Base-by-base conservation (phyloP, 2,797 vertebrate genomes). In the Triplophysa yarkandensis region DNA sequence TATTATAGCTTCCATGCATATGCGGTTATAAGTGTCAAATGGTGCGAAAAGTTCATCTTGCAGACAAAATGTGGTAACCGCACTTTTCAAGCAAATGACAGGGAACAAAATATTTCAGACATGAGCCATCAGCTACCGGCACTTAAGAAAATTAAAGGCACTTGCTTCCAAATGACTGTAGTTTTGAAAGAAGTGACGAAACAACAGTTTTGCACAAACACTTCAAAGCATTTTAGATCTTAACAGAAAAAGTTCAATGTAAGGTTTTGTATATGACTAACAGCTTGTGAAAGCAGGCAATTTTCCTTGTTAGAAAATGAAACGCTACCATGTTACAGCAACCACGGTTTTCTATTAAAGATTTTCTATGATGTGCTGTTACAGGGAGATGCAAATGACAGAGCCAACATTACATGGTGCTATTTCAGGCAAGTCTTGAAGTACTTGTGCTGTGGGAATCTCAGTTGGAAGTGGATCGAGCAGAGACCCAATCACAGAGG, bases 301-400 rank as follows among this genome's bases (percentile, higher is more conserved):
- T 72, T 75, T 62, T 52, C 36, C 52, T 16, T 11, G 6, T 34
- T 34, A 7, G 72, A 67, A 65, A 68, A 62, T 57, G 4, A 66
- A 36, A 77, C 3, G 36, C 57, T 72, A 44, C 32, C 6, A 0
- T 39, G 36, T 30, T 54, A 32, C 10, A 32, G 16, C 6, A 27
- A 62, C 62, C 27, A 0, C 30, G 2, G 28, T 67, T 19, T 48
- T 52, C 46, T 60, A 27, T 44, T n/a, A 25, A 50, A 36, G 34
- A 66, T 67, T 58, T 52, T 30, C 11, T 23, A 50, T 6, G 1
- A 71, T 46, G 3, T 77, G 46, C 6, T 83, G 67, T 87, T 81
- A 4, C 87, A 93, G 91, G 88, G 86, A 90, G 80, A 80, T 83
- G 79, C 79, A 91, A 87, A 90, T 83, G 63, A 83, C 55, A 71